These are phyloP conservation scores for Mythimna loreyi DNA, from an alignment of 2,888 invertebrate species.

Conservation along the genomic window DNA sequence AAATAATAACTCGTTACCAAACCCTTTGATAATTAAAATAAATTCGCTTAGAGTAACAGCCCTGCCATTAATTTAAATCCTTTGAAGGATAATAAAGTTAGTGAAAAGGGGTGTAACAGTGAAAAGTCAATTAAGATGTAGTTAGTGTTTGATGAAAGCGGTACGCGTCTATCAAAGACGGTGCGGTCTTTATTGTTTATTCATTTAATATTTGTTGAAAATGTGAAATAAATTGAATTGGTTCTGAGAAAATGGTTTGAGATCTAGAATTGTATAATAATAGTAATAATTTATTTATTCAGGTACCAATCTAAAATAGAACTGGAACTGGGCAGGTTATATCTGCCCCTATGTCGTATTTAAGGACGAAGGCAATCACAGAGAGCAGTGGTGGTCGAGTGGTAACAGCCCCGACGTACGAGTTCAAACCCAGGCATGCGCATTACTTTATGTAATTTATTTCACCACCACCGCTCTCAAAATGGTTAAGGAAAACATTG, in stretches of 20 bases:
- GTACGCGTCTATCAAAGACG: conserved; percentile 27
- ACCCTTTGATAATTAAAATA: conserved; percentile 57
- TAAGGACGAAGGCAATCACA: no score
- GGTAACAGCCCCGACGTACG: no score
- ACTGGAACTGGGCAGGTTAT: no score
- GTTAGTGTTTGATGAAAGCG: conserved; percentile 46
- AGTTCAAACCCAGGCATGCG: no score
- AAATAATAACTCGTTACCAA: conserved; percentile 45
- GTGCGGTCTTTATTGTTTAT: conserved; percentile 17
- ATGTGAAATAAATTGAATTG: no score
- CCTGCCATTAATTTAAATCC: conserved; percentile 55
- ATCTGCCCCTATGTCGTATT: no score
- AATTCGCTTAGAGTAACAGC: conserved; percentile 59
- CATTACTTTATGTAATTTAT: no score
- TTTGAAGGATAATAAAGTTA: conserved; percentile 65
- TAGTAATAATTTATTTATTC: no score
- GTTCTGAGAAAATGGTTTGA: not conserved
- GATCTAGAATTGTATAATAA: not conserved
- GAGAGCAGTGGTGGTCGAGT: no score
- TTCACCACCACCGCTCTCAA: no score
- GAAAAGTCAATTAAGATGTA: conserved; percentile 63
- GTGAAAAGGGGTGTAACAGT: conserved; percentile 46
- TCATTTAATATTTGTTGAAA: conserved; percentile 20
- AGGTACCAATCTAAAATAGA: no score
- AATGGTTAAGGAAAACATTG: no score